Conservation (phyloP, 2,888 invertebrate species). For the Epirrhoe tristata region DNA sequence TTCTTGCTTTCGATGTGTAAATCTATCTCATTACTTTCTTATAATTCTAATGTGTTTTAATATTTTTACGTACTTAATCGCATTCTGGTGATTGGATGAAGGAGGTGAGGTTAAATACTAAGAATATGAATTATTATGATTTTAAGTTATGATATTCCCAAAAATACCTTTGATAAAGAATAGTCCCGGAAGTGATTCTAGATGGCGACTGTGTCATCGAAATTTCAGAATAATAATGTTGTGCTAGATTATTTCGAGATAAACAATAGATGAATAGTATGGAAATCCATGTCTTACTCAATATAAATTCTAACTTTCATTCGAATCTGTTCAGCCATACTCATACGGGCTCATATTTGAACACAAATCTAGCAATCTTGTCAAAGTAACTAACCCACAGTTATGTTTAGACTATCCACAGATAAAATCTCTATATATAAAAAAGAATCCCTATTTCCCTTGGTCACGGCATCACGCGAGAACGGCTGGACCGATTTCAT, state of each 20-base stretch:
- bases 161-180: not conserved
- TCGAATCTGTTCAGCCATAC: constrained; percentile 27
- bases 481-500: too few relatives aligned
- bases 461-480: too few relatives aligned
- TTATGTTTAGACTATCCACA: not conserved
- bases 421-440: not conserved
- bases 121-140: not conserved
- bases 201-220: not conserved
- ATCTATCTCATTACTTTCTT: constrained; percentile 47
- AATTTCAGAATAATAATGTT: not conserved
- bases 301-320: not conserved
- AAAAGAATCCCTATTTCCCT: too few relatives aligned
- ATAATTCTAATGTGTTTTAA: constrained; percentile 65
- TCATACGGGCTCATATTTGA: not conserved
- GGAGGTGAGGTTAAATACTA: constrained; percentile 65
- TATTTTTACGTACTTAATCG: constrained; percentile 52
- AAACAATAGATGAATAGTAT: too few relatives aligned
- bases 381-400: constrained; percentile 51
- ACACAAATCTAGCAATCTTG: not conserved
- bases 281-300: too few relatives aligned
- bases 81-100: constrained; percentile 62
- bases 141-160: not conserved
- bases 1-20: constrained; percentile 48
- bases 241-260: not conserved
- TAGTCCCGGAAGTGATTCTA: not conserved